These are phyloP conservation scores for Agrochola litura DNA, from an alignment of 2,888 invertebrate genomes.

Conservation along the genomic window DNA sequence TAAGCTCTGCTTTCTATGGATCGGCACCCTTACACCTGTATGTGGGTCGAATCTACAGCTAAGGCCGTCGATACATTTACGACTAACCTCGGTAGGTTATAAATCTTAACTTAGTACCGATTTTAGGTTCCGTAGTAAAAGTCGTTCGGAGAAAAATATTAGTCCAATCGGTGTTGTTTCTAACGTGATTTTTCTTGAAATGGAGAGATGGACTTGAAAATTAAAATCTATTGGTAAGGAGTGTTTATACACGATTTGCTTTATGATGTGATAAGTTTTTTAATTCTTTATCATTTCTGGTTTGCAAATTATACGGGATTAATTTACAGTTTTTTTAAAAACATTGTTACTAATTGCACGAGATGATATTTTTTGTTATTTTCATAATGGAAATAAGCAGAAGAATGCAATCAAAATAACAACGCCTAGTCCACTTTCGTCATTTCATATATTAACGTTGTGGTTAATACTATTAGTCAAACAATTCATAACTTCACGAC, in stretches of 20 bases:
- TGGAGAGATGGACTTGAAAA: not conserved
- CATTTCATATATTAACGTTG: no score
- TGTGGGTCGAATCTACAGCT: conserved; percentile 59
- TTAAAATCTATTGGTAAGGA: not conserved
- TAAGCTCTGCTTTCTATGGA: conserved; percentile 28
- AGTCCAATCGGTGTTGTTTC: conserved; percentile 40
- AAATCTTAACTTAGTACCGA: conserved; percentile 70
- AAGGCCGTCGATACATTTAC: conserved; percentile 71
- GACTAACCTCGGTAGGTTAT: conserved; percentile 68
- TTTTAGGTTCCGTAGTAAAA: conserved; percentile 65
- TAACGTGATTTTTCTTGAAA: conserved; percentile 27
- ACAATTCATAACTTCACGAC: no score
- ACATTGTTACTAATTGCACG: not conserved
- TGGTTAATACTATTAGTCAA: no score
- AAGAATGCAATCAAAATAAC: no score
- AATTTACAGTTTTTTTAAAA: not conserved
- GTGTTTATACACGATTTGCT: not conserved
- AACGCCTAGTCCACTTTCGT: no score
- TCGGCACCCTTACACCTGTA: conserved; percentile 39
- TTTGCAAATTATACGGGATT: not conserved
- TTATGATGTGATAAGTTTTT: not conserved
- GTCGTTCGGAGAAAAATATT: conserved; percentile 56
- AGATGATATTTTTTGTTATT: no score
- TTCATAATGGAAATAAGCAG: no score
- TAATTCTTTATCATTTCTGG: not conserved